These are phyloP conservation scores for Solenopsis fugax DNA, from an alignment of 1,140 invertebrate species.

Conservation along the genomic window DNA sequence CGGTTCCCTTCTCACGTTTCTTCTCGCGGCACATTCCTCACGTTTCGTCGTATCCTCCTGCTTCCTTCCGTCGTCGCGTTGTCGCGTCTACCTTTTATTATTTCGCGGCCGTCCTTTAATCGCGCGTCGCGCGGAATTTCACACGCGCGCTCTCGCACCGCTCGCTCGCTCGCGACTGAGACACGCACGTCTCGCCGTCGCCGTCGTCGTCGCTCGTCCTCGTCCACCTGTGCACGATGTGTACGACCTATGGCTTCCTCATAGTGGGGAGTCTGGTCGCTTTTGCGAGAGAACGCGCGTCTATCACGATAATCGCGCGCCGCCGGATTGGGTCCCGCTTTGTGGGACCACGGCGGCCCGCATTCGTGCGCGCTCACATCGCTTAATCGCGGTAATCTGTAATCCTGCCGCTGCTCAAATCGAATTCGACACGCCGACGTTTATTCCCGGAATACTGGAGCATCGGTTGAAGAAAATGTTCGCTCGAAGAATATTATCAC, in stretches of 20 bases:
- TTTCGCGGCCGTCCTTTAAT: constrained; percentile 1
- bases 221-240: constrained; percentile 53
- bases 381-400: not conserved
- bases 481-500: not conserved
- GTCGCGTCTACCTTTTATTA: not conserved
- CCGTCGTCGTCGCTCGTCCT: constrained; percentile 41
- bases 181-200: constrained; percentile 40
- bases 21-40: constrained; percentile 8
- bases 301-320: constrained; percentile 42
- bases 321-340: constrained; percentile 1
- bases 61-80: not conserved
- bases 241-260: constrained; percentile 49
- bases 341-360: constrained; percentile 23
- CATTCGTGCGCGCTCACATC: constrained; percentile 10
- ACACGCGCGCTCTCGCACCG: constrained; percentile 43
- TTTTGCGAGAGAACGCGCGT: constrained; percentile 45
- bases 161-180: constrained; percentile 51
- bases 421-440: not conserved
- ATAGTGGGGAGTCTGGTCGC: constrained; percentile 50
- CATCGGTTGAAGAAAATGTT: not conserved
- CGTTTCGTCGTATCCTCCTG: not conserved
- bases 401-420: not conserved
- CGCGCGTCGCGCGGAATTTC: constrained; percentile 41
- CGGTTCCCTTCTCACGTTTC: constrained; percentile 22
- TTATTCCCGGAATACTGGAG: not conserved